Evolutionary conservation across 2,113 vertebrate species (phyloP).

Genomic region (Ceyx margarethae): DNA sequence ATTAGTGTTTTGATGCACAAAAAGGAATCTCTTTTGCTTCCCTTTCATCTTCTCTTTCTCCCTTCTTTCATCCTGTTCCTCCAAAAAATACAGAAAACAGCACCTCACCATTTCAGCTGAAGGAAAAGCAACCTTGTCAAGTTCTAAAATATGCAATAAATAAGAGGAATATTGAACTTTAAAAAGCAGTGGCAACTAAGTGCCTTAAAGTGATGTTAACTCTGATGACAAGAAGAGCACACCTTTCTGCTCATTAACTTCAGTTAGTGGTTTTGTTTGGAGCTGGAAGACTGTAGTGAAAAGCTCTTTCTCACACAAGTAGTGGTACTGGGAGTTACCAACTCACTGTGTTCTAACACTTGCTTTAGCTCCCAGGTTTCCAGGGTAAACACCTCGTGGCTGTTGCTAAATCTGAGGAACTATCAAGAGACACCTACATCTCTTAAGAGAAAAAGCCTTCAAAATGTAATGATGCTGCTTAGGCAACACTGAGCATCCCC

Average conservation of each 20-base stretch:
- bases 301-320: neutral
- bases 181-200: neutral
- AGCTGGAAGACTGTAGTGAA: neutral
- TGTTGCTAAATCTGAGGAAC: neutral
- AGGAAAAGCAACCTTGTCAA: neutral
- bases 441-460: neutral
- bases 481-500: neutral
- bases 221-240: neutral
- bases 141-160: neutral
- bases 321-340: neutral
- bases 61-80: neutral
- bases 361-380: neutral
- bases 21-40: conserved; percentile 20
- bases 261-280: neutral
- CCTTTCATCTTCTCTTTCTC: conserved; percentile 28
- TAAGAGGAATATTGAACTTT: neutral
- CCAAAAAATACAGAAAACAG: neutral
- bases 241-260: neutral
- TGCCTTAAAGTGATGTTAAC: neutral
- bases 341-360: neutral
- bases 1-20: conserved; percentile 40
- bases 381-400: neutral
- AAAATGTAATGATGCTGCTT: neutral
- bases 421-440: neutral
- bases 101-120: neutral